phyloP scores from a whole-genome alignment of 2,888 invertebrate genomes.

The Ophraella communa region DNA sequence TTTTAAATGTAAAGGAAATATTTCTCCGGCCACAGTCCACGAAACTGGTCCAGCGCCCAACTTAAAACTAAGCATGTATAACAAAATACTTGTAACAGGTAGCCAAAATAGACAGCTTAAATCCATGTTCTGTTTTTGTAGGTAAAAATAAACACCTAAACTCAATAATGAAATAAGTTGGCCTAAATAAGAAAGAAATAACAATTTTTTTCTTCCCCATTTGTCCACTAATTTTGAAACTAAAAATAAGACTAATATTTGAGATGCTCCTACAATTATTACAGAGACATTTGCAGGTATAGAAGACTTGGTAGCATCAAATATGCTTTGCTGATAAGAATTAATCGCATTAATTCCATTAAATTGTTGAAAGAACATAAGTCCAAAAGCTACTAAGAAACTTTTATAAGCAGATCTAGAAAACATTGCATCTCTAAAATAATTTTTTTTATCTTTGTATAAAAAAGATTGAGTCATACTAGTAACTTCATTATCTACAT shows the following conservation, averaged over 20 bases:
- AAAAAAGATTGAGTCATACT: conserved; percentile 34
- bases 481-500: conserved; percentile 38
- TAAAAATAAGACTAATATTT: conserved; percentile 71
- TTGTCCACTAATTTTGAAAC: conserved; percentile 79
- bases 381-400: conserved; percentile 54
- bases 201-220: conserved; percentile 73
- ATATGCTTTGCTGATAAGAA: conserved; percentile 77
- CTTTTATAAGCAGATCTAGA: conserved; percentile 44
- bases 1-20: conserved; percentile 80
- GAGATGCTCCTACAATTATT: conserved; percentile 78
- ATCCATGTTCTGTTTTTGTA: conserved; percentile 31
- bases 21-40: conserved; percentile 83
- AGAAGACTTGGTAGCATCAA: conserved; percentile 58
- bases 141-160: conserved; percentile 43
- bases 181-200: conserved; percentile 72
- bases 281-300: conserved; percentile 69
- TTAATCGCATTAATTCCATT: conserved; percentile 78
- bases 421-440: conserved; percentile 28
- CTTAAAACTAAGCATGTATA: conserved; percentile 77
- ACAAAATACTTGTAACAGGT: conserved; percentile 72
- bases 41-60: conserved; percentile 75
- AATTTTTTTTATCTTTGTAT: conserved; percentile 26
- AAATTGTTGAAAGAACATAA: conserved; percentile 52
- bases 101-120: conserved; percentile 66
- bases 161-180: conserved; percentile 64